Evolutionary conservation across 2,797 vertebrate species (phyloP).

Genomic region (Rhodeus uyekii): DNA sequence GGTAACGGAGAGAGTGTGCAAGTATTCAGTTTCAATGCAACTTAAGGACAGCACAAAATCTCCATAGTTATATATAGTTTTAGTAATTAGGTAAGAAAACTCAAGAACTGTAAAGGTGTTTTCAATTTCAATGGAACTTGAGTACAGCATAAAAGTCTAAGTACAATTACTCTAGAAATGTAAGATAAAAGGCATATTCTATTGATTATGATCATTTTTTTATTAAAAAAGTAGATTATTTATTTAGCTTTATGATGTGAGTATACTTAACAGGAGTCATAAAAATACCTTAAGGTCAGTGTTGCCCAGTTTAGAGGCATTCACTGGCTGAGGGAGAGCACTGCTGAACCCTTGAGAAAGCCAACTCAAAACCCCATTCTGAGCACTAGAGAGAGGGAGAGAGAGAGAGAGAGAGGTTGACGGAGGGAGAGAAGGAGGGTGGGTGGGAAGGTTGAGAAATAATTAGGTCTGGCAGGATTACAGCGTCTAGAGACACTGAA

Average conservation of each 20-base stretch:
- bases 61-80: neutral
- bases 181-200: neutral
- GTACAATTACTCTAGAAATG: neutral
- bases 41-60: neutral
- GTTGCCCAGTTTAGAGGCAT: conserved; percentile 18
- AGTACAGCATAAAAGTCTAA: neutral
- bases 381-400: conserved; percentile 56
- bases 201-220: neutral
- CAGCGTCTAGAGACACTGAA: neutral
- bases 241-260: neutral
- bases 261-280: neutral
- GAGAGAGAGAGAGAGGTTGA: conserved; percentile 11
- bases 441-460: neutral
- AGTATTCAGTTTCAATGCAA: neutral
- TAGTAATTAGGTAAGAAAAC: neutral
- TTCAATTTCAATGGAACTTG: neutral
- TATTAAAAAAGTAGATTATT: neutral
- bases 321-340: conserved; percentile 69
- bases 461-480: conserved; percentile 21
- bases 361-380: conserved; percentile 67
- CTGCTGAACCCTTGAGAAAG: conserved; percentile 63
- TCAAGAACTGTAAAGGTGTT: neutral
- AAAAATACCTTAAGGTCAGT: conserved; percentile 48
- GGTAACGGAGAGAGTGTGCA: neutral
- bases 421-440: neutral